Evolutionary conservation across 2,113 vertebrate genomes (phyloP), one percentile per base, ranked within the genome.

Genomic region (Poeciliopsis retropinna): DNA sequence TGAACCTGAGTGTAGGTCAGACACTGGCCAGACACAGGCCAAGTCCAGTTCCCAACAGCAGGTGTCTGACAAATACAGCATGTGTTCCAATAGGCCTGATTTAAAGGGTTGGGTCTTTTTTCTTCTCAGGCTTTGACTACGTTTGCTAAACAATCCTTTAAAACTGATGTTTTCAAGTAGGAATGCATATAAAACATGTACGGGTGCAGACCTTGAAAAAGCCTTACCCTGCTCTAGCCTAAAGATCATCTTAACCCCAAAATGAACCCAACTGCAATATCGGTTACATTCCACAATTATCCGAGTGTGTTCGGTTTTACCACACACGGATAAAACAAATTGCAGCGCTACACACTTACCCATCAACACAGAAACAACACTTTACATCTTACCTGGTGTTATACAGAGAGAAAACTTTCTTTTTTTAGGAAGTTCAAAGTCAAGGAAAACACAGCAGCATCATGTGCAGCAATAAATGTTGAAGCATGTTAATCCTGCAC

Each of bases 401-500:
- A 37, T 37, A 11, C 34, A 37, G 34, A 37, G 10, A 37, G 34
- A 37, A 37, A 64, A 25, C 64, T 75, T 47, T 69, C 37, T 68
- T 82, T 73, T n/a, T 34, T 85, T 89, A 82, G 78, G 60, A 37
- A 73, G 80, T 82, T 92, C 82, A 90, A 89, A 89, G 91, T 84
- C 6, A 5, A 70, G 60, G 77, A 60, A 57, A 47, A 32, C 2
- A 37, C 69, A 68, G 75, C 73, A 60, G 70, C 66, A 72, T 64
- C 89, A 92, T 89, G 90, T 92, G 88, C 76, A 80, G 75, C 80
- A 78, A 87, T 91, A 87, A 88, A 91, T 75, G 79, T 81, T 34
- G 82, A 81, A 75, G 76, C 66, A 76, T 60, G 69, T 74, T 57
- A 57, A 79, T 79, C 73, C 67, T 44, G 67, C 30, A 64, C 76